Evolutionary conservation across 2,888 invertebrate genomes (phyloP).

Genomic region (Drosophila limbata): DNA sequence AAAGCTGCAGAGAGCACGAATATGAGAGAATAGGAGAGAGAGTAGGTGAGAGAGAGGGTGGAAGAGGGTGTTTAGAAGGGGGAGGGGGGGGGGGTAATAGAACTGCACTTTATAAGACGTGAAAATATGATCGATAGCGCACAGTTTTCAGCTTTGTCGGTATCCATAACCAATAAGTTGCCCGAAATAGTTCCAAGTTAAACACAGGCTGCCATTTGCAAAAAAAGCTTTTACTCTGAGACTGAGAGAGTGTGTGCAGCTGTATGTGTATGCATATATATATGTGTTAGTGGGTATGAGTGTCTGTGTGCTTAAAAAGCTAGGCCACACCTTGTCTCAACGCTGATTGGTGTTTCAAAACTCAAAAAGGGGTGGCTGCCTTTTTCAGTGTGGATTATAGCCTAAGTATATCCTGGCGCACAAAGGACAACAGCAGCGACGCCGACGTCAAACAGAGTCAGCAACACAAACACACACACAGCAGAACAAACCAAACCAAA

Average conservation of each 20-base stretch:
- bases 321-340: slow-evolving; percentile 84
- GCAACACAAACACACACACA: slow-evolving; percentile 40
- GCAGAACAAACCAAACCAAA: slow-evolving; percentile 36
- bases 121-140: slow-evolving; percentile 41
- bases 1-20: slow-evolving; percentile 13
- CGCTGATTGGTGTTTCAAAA: slow-evolving; percentile 83
- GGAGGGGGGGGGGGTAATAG: background rate
- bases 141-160: slow-evolving; percentile 17
- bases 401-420: slow-evolving; percentile 77
- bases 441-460: slow-evolving; percentile 56
- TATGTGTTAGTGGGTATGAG: background rate
- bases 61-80: no score
- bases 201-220: slow-evolving; percentile 20
- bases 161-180: slow-evolving; percentile 14
- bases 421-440: slow-evolving; percentile 62
- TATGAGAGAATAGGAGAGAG: slow-evolving; percentile 22
- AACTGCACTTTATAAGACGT: slow-evolving; percentile 8
- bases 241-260: background rate
- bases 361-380: slow-evolving; percentile 82
- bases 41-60: slow-evolving; percentile 14
- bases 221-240: slow-evolving; percentile 6
- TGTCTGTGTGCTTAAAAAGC: slow-evolving; percentile 22
- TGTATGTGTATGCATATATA: background rate
- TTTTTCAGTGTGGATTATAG: slow-evolving; percentile 79
- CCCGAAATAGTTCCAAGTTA: background rate